Evolutionary conservation across 2,113 vertebrate species (phyloP).

Genomic region (Meles meles): DNA sequence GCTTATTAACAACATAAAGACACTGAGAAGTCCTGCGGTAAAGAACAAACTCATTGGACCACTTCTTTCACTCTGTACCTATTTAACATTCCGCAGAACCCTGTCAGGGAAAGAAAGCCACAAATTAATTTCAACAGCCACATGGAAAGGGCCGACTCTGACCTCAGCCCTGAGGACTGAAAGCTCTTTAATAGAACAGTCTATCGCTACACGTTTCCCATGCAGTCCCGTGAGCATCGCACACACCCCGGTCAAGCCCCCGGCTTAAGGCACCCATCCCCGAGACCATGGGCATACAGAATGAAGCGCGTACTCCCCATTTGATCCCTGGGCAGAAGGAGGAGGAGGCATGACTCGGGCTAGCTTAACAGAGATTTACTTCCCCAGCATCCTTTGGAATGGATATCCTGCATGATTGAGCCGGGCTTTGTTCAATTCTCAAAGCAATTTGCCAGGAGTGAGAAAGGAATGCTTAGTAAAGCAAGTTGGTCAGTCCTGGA

Average conservation of each 20-base stretch:
- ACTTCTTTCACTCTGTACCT: neutral
- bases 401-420: conserved; percentile 82
- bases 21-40: neutral
- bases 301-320: neutral
- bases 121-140: conserved; percentile 45
- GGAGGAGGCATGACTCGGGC: conserved; percentile 53
- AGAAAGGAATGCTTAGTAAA: conserved; percentile 79
- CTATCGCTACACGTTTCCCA: neutral
- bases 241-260: neutral
- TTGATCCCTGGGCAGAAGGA: conserved; percentile 64
- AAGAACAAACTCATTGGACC: neutral
- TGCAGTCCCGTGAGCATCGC: neutral
- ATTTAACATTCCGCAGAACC: conserved; percentile 24
- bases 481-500: conserved; percentile 83
- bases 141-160: neutral
- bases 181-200: neutral
- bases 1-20: neutral
- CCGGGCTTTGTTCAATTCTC: conserved; percentile 84
- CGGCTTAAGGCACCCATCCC: neutral
- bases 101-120: neutral
- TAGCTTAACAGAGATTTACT: conserved; percentile 77
- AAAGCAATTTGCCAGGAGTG: conserved; percentile 84
- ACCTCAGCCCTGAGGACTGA: neutral
- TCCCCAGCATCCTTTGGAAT: conserved; percentile 70
- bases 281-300: neutral